phyloP scores from a whole-genome alignment of 2,888 invertebrate species.

The Automeris io region DNA sequence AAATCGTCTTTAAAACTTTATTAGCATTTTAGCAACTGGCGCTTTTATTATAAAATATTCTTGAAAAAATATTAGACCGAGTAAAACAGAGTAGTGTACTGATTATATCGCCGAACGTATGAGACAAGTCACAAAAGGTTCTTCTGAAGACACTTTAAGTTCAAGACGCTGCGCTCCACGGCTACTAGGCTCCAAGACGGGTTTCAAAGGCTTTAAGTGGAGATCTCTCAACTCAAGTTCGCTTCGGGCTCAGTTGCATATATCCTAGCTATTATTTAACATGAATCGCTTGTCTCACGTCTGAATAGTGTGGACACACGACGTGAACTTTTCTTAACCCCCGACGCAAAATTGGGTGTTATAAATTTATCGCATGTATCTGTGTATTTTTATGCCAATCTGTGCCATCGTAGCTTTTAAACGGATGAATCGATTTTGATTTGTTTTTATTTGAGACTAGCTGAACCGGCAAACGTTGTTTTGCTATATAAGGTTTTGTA shows the following conservation, averaged over 20 bases:
- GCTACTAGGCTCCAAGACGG: constrained; percentile 15
- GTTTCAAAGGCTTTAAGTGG: constrained; percentile 34
- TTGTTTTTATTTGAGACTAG: no score
- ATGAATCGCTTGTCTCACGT: not conserved
- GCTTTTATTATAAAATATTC: no score
- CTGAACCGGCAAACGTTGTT: no score
- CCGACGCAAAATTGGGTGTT: no score
- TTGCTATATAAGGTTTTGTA: no score
- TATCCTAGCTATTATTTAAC: constrained; percentile 11
- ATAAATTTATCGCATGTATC: no score
- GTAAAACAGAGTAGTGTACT: not conserved
- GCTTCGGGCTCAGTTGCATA: constrained; percentile 20
- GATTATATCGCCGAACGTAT: not conserved
- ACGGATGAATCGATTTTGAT: no score
- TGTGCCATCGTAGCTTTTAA: no score
- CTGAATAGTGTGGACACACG: not conserved
- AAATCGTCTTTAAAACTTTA: no score
- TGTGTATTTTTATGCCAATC: no score
- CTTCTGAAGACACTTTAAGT: constrained; percentile 17
- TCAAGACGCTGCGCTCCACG: constrained; percentile 21
- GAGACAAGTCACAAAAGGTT: constrained; percentile 1
- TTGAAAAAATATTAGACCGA: not conserved
- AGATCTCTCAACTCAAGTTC: constrained; percentile 22
- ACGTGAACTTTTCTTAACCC: no score
- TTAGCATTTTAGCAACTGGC: no score